Percentiles rank a stretch among this genome's conserved stretches.
phyloP scores from a whole-genome alignment of 2,797 vertebrate species.

The Forpus xanthops region DNA sequence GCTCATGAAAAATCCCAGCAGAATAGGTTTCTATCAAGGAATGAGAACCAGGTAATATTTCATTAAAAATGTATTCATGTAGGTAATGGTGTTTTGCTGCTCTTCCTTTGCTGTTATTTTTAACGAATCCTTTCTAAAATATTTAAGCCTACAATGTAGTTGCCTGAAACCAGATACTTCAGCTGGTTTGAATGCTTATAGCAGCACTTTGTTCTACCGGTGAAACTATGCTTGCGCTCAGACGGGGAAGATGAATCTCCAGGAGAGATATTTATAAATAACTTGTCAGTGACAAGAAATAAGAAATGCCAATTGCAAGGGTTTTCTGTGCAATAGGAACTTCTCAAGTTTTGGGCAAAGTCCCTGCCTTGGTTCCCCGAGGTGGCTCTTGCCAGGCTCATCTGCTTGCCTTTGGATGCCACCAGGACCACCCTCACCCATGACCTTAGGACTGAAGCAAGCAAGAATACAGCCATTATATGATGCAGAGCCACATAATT shows the following conservation, averaged over 20 bases:
- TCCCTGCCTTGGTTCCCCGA: not conserved
- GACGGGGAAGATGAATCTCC: constrained; percentile 6
- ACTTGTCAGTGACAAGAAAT: not conserved
- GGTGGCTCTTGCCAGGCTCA: not conserved
- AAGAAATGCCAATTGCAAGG: not conserved
- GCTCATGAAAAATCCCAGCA: constrained; percentile 39
- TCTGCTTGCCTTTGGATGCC: fast-evolving
- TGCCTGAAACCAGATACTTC: constrained; percentile 57
- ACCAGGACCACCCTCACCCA: fast-evolving
- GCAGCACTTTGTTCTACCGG: constrained; percentile 24
- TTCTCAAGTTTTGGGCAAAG: not conserved
- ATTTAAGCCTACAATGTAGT: constrained; percentile 49
- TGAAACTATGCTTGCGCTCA: not conserved
- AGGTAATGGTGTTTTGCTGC: constrained; percentile 63
- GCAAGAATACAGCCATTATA: not conserved
- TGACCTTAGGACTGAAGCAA: not conserved
- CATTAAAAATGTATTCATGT: constrained; percentile 53
- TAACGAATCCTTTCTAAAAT: constrained; percentile 59
- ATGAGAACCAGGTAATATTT: constrained; percentile 44
- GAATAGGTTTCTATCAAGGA: constrained; percentile 24
- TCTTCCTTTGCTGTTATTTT: constrained; percentile 63
- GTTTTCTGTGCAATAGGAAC: not conserved
- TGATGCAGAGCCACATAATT: not conserved
- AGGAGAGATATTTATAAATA: constrained; percentile 45
- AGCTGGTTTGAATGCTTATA: constrained; percentile 19